Evolutionary conservation across 2,797 vertebrate species (phyloP).

Genomic region (Phrynocephalus forsythii): DNA sequence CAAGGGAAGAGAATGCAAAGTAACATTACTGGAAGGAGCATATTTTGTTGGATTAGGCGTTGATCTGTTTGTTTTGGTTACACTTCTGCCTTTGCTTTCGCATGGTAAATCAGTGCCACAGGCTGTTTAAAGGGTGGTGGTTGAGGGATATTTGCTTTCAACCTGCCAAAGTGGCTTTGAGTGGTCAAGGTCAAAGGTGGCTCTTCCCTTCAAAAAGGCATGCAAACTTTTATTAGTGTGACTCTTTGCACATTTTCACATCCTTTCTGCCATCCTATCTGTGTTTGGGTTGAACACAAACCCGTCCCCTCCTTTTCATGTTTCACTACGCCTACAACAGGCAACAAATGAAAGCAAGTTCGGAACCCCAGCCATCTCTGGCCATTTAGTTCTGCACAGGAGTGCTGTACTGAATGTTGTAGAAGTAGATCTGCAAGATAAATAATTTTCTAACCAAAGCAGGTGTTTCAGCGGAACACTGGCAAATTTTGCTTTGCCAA

Average conservation of each 20-base stretch:
- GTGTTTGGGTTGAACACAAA: not conserved
- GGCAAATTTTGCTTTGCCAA: not conserved
- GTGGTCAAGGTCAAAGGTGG: not conserved
- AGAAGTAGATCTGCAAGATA: not conserved
- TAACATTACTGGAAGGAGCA: not conserved
- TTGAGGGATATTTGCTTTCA: not conserved
- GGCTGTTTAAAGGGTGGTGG: not conserved
- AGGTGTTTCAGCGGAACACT: too few species aligned
- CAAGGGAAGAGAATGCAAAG: not conserved
- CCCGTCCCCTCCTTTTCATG: constrained; percentile 22
- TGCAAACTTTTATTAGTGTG: not conserved
- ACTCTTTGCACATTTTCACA: constrained; percentile 40
- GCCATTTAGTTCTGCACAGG: not conserved
- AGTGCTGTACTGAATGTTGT: too few species aligned
- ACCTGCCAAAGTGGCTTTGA: not conserved
- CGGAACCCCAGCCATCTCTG: not conserved
- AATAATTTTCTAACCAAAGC: not conserved
- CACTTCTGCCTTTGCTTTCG: not conserved
- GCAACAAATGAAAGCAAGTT: not conserved
- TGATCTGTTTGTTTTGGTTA: not conserved
- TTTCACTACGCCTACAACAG: not conserved
- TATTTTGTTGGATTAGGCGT: not conserved
- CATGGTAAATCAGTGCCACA: not conserved
- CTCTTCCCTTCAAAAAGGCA: not conserved
- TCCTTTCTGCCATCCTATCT: constrained; percentile 16